Conservation (phyloP, 2,113 vertebrate species). For the Zapornia atra region DNA sequence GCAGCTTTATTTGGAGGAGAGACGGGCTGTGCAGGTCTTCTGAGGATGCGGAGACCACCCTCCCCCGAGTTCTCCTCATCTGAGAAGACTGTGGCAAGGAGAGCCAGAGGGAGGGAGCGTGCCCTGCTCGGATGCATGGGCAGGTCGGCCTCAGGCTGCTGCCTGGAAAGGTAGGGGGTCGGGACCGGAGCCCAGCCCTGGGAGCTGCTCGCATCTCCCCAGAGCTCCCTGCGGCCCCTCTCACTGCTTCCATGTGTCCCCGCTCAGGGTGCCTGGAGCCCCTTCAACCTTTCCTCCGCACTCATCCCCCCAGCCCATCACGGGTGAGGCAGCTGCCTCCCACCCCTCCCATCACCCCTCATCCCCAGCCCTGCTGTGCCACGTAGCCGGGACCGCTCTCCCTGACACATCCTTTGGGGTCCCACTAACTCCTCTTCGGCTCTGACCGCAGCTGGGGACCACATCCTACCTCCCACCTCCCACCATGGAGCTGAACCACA, state of each 20-base stretch:
- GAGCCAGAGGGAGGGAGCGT: background rate
- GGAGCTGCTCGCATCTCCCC: background rate
- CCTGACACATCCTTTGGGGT: background rate
- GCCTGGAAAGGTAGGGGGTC: background rate
- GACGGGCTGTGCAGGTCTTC: background rate
- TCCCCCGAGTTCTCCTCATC: background rate
- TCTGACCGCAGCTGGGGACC: background rate
- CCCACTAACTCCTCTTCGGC: fast-evolving
- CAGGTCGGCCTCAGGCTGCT: background rate
- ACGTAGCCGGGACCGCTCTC: background rate
- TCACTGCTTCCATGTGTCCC: fast-evolving
- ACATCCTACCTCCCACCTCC: background rate
- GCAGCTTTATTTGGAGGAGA: background rate
- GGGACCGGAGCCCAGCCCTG: background rate
- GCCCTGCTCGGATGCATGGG: fast-evolving
- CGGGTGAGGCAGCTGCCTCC: background rate
- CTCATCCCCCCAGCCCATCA: background rate
- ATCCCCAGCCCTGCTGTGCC: background rate
- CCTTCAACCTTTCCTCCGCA: background rate
- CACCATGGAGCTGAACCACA: background rate
- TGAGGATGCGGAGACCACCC: background rate
- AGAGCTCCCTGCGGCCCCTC: background rate
- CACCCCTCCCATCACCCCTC: background rate
- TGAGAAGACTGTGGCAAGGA: background rate
- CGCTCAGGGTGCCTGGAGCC: fast-evolving